Evolutionary conservation across 92 coral and sea anemone genomes (phyloP).

Genomic region (Phenganax stokvisi): DNA sequence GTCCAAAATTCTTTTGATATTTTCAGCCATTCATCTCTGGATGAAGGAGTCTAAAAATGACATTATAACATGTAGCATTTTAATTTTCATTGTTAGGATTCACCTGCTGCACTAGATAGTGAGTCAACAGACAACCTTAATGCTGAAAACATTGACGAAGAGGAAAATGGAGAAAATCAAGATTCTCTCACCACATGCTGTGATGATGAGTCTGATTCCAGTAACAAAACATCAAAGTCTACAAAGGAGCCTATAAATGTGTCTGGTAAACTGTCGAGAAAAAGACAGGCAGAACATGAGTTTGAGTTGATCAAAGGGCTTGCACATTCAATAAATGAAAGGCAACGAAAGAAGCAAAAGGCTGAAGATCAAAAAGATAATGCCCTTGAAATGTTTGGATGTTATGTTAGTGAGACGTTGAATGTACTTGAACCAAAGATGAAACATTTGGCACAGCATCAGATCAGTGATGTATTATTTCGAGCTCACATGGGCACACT

Average conservation of each 20-base stretch:
- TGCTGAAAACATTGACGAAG: neutral
- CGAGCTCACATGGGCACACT: neutral
- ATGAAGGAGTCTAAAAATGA: slow-evolving; percentile 28
- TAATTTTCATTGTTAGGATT: neutral
- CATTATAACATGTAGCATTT: neutral
- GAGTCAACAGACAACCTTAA: slow-evolving; percentile 2
- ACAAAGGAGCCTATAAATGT: slow-evolving; percentile 5
- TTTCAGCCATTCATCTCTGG: slow-evolving; percentile 12
- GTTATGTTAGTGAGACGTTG: neutral
- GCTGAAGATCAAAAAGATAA: neutral
- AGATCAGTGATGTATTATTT: neutral
- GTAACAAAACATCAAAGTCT: neutral
- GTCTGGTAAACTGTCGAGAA: neutral
- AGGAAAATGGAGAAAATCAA: neutral
- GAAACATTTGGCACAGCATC: slow-evolving; percentile 18
- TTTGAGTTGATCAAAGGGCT: slow-evolving; percentile 15
- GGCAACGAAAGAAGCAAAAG: neutral
- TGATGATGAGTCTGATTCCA: slow-evolving; percentile 10
- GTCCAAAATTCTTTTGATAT: slow-evolving; percentile 13
- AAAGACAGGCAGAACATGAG: neutral
- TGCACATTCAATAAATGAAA: neutral
- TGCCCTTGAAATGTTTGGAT: neutral
- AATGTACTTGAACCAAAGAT: slow-evolving; percentile 4
- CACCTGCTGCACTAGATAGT: neutral
- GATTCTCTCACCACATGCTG: neutral